Evolutionary conservation across 2,888 invertebrate genomes (phyloP).

Genomic region (Drosophila mulleri): DNA sequence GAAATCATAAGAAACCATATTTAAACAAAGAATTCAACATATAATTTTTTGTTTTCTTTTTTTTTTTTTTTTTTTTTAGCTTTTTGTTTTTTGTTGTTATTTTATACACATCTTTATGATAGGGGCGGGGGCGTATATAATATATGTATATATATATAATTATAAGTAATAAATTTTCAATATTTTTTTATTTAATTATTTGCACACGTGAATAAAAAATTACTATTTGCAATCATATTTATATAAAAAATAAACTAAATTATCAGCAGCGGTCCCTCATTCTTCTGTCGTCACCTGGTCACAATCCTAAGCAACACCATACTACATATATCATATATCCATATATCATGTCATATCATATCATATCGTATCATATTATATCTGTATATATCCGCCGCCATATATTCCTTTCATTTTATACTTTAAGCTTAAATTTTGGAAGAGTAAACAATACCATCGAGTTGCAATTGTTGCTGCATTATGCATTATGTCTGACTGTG

Average conservation of each 20-base stretch:
- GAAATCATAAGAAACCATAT: conserved; percentile 59
- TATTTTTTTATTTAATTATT: conserved; percentile 78
- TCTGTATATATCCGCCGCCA: conserved; percentile 42
- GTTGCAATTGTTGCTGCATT: conserved; percentile 80
- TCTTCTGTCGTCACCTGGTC: conserved; percentile 30
- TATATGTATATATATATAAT: conserved; percentile 66
- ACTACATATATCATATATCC: conserved; percentile 30
- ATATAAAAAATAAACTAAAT: conserved; percentile 82
- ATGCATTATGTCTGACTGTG: conserved; percentile 61
- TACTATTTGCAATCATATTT: conserved; percentile 82
- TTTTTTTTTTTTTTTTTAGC: conserved; percentile 31
- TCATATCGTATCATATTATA: conserved; percentile 42
- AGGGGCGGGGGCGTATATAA: conserved; percentile 66
- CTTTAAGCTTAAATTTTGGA: conserved; percentile 79
- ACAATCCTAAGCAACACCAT: conserved; percentile 46
- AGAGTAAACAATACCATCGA: conserved; percentile 81
- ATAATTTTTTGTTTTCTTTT: conserved; percentile 37
- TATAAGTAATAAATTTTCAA: conserved; percentile 78
- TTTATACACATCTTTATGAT: conserved; percentile 75
- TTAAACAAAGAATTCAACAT: conserved; percentile 60
- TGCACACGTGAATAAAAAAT: conserved; percentile 81
- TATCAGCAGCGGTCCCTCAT: conserved; percentile 67
- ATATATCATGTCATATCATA: conserved; percentile 35
- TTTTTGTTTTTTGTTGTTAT: conserved; percentile 41
- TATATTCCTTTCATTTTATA: conserved; percentile 33